phyloP scores from a whole-genome alignment of 2,888 invertebrate species.

The Crematogaster levior region DNA sequence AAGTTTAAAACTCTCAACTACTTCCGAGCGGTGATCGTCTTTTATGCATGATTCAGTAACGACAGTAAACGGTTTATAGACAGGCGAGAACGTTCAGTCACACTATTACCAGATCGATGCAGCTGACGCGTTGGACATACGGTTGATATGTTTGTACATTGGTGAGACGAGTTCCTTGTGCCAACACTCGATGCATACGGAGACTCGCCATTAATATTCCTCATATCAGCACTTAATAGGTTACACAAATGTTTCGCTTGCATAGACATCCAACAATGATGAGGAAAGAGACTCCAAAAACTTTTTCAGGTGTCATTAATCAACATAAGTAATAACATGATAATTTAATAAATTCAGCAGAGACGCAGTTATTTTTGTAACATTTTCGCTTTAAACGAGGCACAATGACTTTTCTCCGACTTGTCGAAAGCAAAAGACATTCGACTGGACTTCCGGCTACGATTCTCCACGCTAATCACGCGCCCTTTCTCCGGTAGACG shows the following conservation, averaged over 20 bases:
- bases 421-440: slow-evolving; percentile 4
- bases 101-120: slow-evolving; percentile 66
- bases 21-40: neutral
- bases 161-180: slow-evolving; percentile 53
- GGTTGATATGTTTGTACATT: slow-evolving; percentile 62
- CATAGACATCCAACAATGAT: neutral
- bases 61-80: slow-evolving; percentile 65
- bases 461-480: slow-evolving; percentile 42
- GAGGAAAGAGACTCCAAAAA: neutral
- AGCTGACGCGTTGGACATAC: slow-evolving; percentile 55
- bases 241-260: slow-evolving; percentile 23
- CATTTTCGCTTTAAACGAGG: slow-evolving; percentile 12
- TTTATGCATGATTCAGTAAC: slow-evolving; percentile 45
- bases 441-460: slow-evolving; percentile 40
- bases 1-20: neutral
- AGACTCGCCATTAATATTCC: slow-evolving; percentile 51
- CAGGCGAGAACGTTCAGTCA: slow-evolving; percentile 41
- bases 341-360: neutral
- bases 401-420: neutral
- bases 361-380: neutral
- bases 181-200: slow-evolving; percentile 47
- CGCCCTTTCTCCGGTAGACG: slow-evolving; percentile 25
- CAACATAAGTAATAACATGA: too few relatives aligned
- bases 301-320: neutral
- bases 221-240: slow-evolving; percentile 46